Evolutionary conservation across 2,113 vertebrate genomes (phyloP), one percentile per base, ranked within the genome.

Genomic region (Vulpes ferrilata): DNA sequence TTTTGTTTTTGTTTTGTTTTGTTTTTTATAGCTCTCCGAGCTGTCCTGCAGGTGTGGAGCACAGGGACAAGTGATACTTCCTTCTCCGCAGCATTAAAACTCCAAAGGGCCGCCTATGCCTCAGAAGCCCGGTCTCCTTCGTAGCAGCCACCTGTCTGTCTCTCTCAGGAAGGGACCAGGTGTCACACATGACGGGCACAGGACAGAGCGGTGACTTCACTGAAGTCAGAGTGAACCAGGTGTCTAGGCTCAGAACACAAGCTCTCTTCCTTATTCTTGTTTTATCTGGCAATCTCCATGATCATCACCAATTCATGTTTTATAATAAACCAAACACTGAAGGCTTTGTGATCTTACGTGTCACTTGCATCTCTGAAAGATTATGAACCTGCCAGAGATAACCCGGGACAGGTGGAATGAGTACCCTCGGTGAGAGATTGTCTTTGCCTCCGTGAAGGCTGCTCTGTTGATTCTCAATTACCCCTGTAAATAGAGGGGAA

Each of bases 181-280:
- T 1, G 22, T 71, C 80, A 53, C 51, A 55, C 5, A 0, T 48
- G 60, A 67, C 0, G 0, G 22, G 19, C 15, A 7, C 22, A 38
- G 53, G 60, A 87, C 38, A 51, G n/a, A 69, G 20, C 7, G 11
- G 32, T 62, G 73, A 57, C 82, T 59, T 91, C 11, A 9, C 60
- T 20, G 9, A 62, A 88, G 79, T 69, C 67, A 79, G 7, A 48
- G 16, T 11, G 32, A 93, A 3, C 35, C 57, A 64, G n/a, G 30
- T 81, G 25, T 76, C 64, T 74, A 27, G 11, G 43, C 59, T 57
- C 38, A 62, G 55, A 71, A 5, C 2, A 60, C 17, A 32, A 0
- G 16, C 3, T 22, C 12, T 13, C 38, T 79, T 35, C 38, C 32
- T 81, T 62, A 84, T 48, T 69, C 7, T 16, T 2, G 55, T 17